These are phyloP conservation scores for Craterocephalus amniculus DNA, from an alignment of 2,797 vertebrate species.

Conservation along the genomic window DNA sequence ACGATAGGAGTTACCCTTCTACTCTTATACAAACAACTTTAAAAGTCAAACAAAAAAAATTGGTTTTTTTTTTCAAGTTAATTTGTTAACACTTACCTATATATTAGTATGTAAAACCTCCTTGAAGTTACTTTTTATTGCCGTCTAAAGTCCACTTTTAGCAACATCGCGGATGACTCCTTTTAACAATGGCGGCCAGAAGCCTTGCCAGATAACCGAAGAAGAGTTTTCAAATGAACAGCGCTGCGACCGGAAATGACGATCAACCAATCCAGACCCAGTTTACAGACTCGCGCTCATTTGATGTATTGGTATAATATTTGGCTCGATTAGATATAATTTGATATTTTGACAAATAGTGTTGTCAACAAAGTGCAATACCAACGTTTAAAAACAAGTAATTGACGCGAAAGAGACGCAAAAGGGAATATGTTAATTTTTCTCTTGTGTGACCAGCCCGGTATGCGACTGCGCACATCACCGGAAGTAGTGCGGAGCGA, in stretches of 20 bases:
- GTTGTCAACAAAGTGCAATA: accelerated
- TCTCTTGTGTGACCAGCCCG: accelerated
- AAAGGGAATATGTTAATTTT: background rate
- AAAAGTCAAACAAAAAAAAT: background rate
- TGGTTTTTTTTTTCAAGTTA: accelerated
- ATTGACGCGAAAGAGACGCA: background rate
- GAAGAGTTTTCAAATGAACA: constrained; percentile 63
- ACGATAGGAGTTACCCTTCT: background rate
- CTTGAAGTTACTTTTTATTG: background rate
- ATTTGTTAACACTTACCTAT: constrained; percentile 34
- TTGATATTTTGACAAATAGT: accelerated
- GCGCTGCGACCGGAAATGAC: constrained; percentile 53
- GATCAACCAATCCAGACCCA: constrained; percentile 63
- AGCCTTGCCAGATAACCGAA: constrained; percentile 33
- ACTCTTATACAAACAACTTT: accelerated
- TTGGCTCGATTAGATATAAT: background rate
- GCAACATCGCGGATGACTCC: constrained; percentile 5
- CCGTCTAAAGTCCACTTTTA: background rate
- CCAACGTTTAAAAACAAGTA: background rate
- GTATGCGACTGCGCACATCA: background rate
- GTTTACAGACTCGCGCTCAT: constrained; percentile 14
- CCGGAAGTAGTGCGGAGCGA: constrained; percentile 34
- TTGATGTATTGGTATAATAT: constrained; percentile 1
- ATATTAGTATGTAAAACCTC: background rate
- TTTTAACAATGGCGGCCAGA: constrained; percentile 53